These are phyloP conservation scores for Brachionus rubens DNA, from an alignment of 1,140 invertebrate species.

Conservation along the genomic window DNA sequence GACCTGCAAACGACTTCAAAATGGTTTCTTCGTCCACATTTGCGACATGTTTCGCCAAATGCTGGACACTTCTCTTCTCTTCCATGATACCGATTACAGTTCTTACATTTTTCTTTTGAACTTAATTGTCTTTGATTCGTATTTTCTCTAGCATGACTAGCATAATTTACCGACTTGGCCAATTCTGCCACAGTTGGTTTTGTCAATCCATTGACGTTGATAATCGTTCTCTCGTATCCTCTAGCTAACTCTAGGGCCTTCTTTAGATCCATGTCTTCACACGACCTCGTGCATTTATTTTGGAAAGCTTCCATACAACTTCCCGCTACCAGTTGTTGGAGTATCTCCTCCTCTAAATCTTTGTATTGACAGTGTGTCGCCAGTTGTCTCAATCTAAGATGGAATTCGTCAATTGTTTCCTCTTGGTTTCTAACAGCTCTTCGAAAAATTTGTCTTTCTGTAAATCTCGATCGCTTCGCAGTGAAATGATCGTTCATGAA, in stretches of 20 bases:
- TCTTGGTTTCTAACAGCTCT: no score
- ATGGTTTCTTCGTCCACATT: neutral
- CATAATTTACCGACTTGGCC: neutral
- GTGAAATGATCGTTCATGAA: no score
- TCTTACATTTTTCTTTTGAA: neutral
- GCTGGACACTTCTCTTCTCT: neutral
- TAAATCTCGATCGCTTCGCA: no score
- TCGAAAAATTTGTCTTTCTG: no score
- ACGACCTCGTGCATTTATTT: neutral
- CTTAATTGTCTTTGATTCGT: neutral
- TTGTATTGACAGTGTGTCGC: neutral
- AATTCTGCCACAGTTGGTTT: neutral
- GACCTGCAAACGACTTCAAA: constrained; percentile 1
- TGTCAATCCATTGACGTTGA: no score
- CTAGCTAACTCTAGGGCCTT: neutral
- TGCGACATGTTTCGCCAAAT: neutral
- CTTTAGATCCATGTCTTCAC: neutral
- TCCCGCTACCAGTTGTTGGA: neutral
- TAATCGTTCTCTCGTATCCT: neutral
- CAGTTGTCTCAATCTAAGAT: no score
- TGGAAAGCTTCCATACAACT: neutral
- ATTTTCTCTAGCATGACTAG: neutral
- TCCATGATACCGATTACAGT: neutral
- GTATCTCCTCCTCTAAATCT: neutral
- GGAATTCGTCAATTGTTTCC: no score